These are phyloP conservation scores for Paraplagusia blochii DNA, from an alignment of 2,113 vertebrate genomes.

Conservation along the genomic window DNA sequence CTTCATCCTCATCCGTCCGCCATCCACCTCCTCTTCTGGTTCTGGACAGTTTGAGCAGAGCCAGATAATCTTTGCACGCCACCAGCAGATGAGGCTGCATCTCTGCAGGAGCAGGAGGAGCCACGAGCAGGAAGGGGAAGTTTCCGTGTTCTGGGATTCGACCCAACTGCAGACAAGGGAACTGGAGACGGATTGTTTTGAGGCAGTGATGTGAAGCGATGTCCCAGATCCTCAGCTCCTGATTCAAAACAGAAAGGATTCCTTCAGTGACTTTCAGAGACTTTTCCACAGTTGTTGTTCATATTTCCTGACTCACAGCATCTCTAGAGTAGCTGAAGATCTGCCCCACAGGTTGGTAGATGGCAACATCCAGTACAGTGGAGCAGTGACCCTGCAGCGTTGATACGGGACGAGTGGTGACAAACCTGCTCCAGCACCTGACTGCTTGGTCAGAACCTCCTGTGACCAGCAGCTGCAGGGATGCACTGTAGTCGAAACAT, in stretches of 20 bases:
- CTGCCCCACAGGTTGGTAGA: conserved; percentile 42
- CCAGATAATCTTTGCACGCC: conserved; percentile 53
- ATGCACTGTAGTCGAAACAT: conserved; percentile 61
- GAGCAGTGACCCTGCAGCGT: conserved; percentile 48
- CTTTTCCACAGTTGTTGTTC: too few relatives aligned
- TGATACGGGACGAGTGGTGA: conserved; percentile 40
- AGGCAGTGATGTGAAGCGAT: conserved; percentile 60
- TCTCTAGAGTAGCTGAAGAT: conserved; percentile 67
- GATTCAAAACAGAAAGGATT: neutral
- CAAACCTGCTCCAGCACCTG: conserved; percentile 53
- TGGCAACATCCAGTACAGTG: conserved; percentile 42
- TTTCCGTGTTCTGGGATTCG: conserved; percentile 55
- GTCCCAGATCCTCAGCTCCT: conserved; percentile 65
- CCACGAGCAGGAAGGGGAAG: conserved; percentile 57
- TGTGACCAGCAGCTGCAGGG: conserved; percentile 50
- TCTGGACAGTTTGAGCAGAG: conserved; percentile 42
- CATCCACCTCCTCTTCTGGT: conserved; percentile 9
- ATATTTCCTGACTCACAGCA: conserved; percentile 33
- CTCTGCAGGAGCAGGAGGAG: conserved; percentile 29
- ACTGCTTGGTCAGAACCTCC: conserved; percentile 36
- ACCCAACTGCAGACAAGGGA: conserved; percentile 47
- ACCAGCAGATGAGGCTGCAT: conserved; percentile 30
- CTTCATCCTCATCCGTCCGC: conserved; percentile 8
- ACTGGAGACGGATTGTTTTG: conserved; percentile 49
- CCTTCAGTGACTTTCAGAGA: too few relatives aligned